Evolutionary conservation across 2,888 invertebrate species (phyloP).

Genomic region (Volucella inanis): DNA sequence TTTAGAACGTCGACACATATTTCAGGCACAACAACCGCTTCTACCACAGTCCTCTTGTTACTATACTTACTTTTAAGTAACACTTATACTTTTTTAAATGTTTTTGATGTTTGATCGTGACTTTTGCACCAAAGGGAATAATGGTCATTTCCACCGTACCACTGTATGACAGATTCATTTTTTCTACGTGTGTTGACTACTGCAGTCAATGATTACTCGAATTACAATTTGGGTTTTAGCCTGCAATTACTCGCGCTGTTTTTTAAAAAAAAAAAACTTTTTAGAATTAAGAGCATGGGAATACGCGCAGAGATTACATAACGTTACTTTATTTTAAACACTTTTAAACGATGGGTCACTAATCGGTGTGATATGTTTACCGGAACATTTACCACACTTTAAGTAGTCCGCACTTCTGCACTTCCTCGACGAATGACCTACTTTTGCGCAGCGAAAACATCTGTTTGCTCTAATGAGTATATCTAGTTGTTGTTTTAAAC

Average conservation of each 20-base stretch:
- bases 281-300: background rate
- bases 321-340: background rate
- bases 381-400: too few relatives aligned
- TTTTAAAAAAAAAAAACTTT: background rate
- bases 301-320: conserved; percentile 3
- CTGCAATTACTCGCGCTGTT: conserved; percentile 1
- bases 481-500: too few relatives aligned
- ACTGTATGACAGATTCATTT: background rate
- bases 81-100: background rate
- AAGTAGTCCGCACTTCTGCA: too few relatives aligned
- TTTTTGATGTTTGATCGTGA: too few relatives aligned
- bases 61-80: background rate
- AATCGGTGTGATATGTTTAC: background rate
- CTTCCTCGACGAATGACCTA: too few relatives aligned
- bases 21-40: background rate
- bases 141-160: background rate
- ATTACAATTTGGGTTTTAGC: background rate
- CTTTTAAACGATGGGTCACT: conserved; percentile 6
- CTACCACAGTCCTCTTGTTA: background rate
- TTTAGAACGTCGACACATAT: conserved; percentile 4
- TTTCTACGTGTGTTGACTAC: background rate
- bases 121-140: background rate
- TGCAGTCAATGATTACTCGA: background rate
- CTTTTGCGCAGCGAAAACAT: too few relatives aligned
- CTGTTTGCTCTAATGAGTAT: too few relatives aligned